Evolutionary conservation across 2,797 vertebrate species (phyloP).

Genomic region (Acrossocheilus fasciatus): DNA sequence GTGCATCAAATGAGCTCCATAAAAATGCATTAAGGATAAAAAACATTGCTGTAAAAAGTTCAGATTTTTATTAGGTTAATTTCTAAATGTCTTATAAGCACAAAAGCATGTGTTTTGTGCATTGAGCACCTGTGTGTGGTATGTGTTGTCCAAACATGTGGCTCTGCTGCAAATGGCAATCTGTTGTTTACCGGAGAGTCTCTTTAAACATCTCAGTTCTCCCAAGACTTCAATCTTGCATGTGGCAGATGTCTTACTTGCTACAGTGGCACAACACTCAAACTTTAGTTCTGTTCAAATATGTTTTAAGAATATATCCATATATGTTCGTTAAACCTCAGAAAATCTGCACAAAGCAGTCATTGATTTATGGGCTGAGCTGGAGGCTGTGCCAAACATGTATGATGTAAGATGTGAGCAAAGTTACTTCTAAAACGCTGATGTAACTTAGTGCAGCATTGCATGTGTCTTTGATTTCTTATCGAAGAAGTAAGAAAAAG

Average conservation of each 20-base stretch:
- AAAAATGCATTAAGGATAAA: neutral
- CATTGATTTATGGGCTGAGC: conserved; percentile 27
- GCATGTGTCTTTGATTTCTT: neutral
- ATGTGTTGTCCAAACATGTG: conserved; percentile 29
- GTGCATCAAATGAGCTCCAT: neutral
- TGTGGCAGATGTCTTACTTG: conserved; percentile 2
- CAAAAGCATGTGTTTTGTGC: neutral
- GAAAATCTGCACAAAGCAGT: conserved; percentile 38
- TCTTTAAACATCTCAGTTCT: conserved; percentile 48
- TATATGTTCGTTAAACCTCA: neutral
- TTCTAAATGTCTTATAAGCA: neutral
- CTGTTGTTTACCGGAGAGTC: neutral
- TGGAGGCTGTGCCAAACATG: conserved; percentile 36
- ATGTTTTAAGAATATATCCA: neutral
- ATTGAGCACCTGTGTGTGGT: conserved; percentile 52
- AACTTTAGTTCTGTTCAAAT: neutral
- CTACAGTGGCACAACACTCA: neutral
- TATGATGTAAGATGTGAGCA: conserved; percentile 67
- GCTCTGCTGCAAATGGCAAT: neutral
- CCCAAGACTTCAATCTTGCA: neutral
- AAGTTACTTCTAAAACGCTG: conserved; percentile 60
- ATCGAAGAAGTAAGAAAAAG: neutral
- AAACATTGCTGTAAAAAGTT: neutral
- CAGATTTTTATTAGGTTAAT: neutral
- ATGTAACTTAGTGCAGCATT: conserved; percentile 64